Evolutionary conservation across 2,113 vertebrate genomes (phyloP), one percentile per base, ranked within the genome.

Genomic region (Phocoena phocoena): DNA sequence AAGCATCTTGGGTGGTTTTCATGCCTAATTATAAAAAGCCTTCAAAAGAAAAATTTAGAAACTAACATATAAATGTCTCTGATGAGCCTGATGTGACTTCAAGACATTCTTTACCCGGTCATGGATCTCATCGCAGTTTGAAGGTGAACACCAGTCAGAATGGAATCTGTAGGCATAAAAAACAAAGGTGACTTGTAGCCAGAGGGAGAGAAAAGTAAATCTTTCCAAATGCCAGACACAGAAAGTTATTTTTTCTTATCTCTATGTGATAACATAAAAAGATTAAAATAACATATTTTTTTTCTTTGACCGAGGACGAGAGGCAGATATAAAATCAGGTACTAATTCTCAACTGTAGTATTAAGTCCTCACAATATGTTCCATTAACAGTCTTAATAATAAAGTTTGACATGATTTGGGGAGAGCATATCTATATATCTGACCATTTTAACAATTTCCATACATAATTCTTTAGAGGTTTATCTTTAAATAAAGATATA

Each of bases 41-140:
- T 94, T 93, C 36, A 92, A 92, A 41, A 96, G 58, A 93, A 97
- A 93, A 84, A 68, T 96, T 82, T 73, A 96, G 89, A 97, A 97
- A 99, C 99, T 99, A 98, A 99, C 99, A 98, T 99, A 98, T 25
- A 92, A 38, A 25, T 98, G 98, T 97, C 85, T 98, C 97, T 97
- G 97, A 93, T 98, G 98, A 82, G 98, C 98, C 97, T 99, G 98
- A 98, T 99, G 99, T 36, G 99, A 99, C 98, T 98, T 99, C 96
- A 99, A 98, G 97, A 99, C 98, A 96, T 98, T 99, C 98, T 99
- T 99, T 97, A 99, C 99, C 97, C 99, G 97, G 44, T 98, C 98
- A 98, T 99, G 99, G 97, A 99, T 99, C 98, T 99, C 99, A 90
- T 99, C 98, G 81, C 99, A 99, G 97, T 99, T 99, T 87, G 99